phyloP scores from a whole-genome alignment of 2,113 vertebrate species.

The Petroica traversi region DNA sequence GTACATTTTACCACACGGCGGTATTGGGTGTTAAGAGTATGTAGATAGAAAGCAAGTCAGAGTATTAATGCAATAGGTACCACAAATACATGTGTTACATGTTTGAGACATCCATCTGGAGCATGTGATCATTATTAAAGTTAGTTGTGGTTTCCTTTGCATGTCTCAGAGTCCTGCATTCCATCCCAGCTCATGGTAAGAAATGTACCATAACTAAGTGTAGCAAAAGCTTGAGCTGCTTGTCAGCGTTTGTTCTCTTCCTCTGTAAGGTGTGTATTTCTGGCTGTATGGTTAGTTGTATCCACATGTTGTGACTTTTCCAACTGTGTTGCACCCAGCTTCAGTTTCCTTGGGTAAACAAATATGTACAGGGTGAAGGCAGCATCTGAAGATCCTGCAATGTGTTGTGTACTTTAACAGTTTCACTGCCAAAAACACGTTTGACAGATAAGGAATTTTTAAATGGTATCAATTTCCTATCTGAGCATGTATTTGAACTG shows the following conservation, averaged over 20 bases:
- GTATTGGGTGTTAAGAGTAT: neutral
- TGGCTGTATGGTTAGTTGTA: neutral
- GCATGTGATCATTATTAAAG: neutral
- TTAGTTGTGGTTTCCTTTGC: slow-evolving; percentile 11
- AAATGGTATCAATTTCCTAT: neutral
- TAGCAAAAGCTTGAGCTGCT: neutral
- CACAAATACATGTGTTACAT: neutral
- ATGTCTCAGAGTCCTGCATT: neutral
- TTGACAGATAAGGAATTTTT: neutral
- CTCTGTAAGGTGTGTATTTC: neutral
- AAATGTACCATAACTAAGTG: neutral
- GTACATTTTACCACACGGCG: neutral
- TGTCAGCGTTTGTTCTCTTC: neutral
- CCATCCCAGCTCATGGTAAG: neutral
- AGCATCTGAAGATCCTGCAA: neutral
- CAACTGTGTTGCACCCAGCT: neutral
- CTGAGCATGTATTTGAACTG: neutral
- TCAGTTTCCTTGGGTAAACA: neutral
- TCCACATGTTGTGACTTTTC: neutral
- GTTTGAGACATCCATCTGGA: slow-evolving; percentile 8
- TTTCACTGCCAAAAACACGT: neutral
- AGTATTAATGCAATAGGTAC: neutral
- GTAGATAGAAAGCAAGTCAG: neutral
- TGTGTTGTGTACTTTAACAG: neutral
- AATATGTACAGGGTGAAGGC: neutral